Evolutionary conservation across 2,888 invertebrate species (phyloP), one percentile per base, ranked within the genome.

Genomic region (Clistopyga incitator): DNA sequence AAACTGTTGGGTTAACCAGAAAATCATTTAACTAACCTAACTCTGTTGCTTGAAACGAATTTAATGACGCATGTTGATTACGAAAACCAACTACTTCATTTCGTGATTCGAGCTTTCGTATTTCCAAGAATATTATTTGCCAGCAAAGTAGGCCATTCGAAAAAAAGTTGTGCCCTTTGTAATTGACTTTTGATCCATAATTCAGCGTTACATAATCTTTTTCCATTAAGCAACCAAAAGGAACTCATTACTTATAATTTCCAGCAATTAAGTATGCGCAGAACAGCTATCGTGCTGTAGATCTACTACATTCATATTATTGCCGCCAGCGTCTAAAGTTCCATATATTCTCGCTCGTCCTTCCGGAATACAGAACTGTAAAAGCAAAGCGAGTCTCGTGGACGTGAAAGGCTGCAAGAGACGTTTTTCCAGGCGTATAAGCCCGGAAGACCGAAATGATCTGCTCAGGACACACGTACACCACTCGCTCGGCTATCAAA

Each of bases 401-500:
- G 52, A 67, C 64, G 79, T 83, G 59, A 76, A 64, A 42, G 23
- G 68, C 74, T 29, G 71, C 59, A 15, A 59, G 61, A 56, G 65
- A 77, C 75, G 47, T 77, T 83, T 72, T 75, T 81, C 67, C 76
- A 82, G 72, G 67, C 29, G 56, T 78, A 47, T 25, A 64, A n/a
- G 52, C 47, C 74, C 47, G 45, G 64, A 78, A 81, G 81, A 78
- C 81, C 50, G 64, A 50, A 75, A 75, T 77, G 78, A 82, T 74
- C 45, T 78, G 70, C 64, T 20, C 6, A 34, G 70, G 47, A 68
- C 25, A 76, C 81, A 77, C 78, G 84, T 84, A 77, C 76, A 20
- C 65, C 74, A 80, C 81, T 68, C 83, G 81, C 65, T 81, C 79
- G 84, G 84, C 85, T 81, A 87, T 88, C 84, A 88, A 87, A 83